phyloP scores from a whole-genome alignment of 2,797 vertebrate genomes.

The Mycteria americana region DNA sequence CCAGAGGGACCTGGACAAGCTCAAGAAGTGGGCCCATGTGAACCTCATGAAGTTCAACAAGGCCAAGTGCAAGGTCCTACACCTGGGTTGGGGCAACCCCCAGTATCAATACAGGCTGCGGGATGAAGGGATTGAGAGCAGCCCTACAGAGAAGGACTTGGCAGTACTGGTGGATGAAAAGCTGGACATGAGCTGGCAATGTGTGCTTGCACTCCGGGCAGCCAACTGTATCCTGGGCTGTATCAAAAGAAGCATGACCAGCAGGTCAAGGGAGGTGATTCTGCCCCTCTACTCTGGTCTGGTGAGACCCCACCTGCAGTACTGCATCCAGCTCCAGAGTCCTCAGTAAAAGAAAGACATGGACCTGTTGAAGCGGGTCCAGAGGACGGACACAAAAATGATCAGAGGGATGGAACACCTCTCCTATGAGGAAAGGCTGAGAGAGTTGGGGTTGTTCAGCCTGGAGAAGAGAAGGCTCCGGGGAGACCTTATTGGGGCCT shows the following conservation, averaged over 20 bases:
- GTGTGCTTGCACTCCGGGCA: background rate
- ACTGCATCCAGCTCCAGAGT: background rate
- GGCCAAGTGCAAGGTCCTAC: background rate
- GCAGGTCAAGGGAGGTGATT: background rate
- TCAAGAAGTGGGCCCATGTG: too few species aligned
- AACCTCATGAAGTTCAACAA: too few species aligned
- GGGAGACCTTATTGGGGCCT: too few species aligned
- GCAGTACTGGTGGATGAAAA: background rate
- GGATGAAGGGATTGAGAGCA: background rate
- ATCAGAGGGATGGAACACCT: background rate
- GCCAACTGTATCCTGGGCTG: background rate
- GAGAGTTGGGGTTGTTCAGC: background rate
- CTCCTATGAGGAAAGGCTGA: background rate
- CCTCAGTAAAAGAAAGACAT: background rate
- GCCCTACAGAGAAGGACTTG: background rate
- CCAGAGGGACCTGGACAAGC: too few species aligned
- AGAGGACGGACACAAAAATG: background rate
- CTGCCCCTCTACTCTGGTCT: background rate
- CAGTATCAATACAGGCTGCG: background rate
- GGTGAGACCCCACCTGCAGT: background rate
- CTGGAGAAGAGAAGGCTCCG: too few species aligned
- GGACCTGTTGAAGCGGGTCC: background rate
- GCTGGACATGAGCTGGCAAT: background rate
- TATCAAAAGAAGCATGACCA: background rate
- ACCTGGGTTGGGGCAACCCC: background rate